Base-by-base conservation (phyloP, 2,113 vertebrate genomes). In the Dryoscopus gambensis region DNA sequence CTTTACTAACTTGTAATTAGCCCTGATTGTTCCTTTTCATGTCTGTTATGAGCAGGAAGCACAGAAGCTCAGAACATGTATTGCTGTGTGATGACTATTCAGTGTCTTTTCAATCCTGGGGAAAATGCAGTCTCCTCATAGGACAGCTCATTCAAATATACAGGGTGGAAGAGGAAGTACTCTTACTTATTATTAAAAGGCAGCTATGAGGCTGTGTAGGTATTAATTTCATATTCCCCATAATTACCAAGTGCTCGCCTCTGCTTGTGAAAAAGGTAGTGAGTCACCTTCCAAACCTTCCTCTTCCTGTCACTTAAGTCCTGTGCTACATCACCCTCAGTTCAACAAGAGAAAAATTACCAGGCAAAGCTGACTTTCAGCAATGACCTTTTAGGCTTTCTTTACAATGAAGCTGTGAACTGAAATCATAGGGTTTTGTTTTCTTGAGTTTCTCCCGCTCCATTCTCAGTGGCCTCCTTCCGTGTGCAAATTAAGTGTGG, bases 181-280 rank as follows among this genome's bases (percentile, higher is more conserved):
- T 53, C 69, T 76, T 87, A 68, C 70, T 89, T 84, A 64, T 81
- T 94, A 95, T 95, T 95, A 93, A 95, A 97, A 95, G 83, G 79
- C 59, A 93, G n/a, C 67, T 83, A 69, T 0, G 5, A 93, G 35
- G 44, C 60, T 93, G 49, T 84, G 64, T 87, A 92, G 57, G 69
- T 89, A 91, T 91, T 95, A 75, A 89, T 95, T 95, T 95, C 62
- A 75, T 82, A 60, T 75, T 89, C 53, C 18, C 30, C 77, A 25
- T 91, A 85, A 94, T 94, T 91, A 85, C 40, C 3, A 5, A 82
- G 53, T 40, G 55, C 74, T 84, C 0, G 1, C 50, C 30, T 91
- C 56, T 87, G 83, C 77, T 91, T 39, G 4, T 62, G 40, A 75
- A 75, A 69, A 95, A 52, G 40, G 31, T 23, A 17, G 60, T 75